phyloP scores from a whole-genome alignment of 2,888 invertebrate species.

The Drosophila kambysellisi region DNA sequence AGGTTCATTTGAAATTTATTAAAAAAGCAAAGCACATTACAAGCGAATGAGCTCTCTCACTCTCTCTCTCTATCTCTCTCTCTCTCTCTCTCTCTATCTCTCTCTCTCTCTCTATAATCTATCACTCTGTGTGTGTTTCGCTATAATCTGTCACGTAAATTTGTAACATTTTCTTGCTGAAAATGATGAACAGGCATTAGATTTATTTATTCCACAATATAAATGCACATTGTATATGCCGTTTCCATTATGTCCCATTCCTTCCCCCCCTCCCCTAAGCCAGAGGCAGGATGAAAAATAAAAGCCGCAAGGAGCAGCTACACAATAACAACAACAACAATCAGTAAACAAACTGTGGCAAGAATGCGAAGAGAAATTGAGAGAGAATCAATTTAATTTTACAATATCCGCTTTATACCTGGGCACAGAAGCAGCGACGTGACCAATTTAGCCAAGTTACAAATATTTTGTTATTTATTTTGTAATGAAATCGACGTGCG shows the following conservation, averaged over 20 bases:
- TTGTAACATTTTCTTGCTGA: constrained; percentile 71
- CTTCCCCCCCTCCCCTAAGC: background rate
- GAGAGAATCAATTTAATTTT: constrained; percentile 78
- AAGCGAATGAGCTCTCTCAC: constrained; percentile 5
- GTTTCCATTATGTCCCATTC: constrained; percentile 61
- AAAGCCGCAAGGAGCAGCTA: constrained; percentile 43
- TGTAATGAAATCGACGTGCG: constrained; percentile 63
- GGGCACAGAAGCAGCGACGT: constrained; percentile 58
- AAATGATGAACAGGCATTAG: constrained; percentile 74
- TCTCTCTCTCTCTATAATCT: background rate
- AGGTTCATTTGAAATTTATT: constrained; percentile 74
- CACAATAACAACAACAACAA: constrained; percentile 24
- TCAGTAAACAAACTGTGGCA: constrained; percentile 16
- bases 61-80: constrained; percentile 1
- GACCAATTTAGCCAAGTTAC: constrained; percentile 76
- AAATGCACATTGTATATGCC: constrained; percentile 62
- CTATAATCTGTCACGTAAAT: constrained; percentile 78
- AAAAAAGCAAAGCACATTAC: constrained; percentile 46
- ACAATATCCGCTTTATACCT: constrained; percentile 78
- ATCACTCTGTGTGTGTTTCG: constrained; percentile 13
- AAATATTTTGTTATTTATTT: constrained; percentile 77
- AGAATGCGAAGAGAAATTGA: constrained; percentile 35
- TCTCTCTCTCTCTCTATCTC: background rate
- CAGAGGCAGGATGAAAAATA: constrained; percentile 41
- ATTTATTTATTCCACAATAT: constrained; percentile 75